Base-by-base conservation (phyloP, 2,888 invertebrate species). In the Acronicta aceris region DNA sequence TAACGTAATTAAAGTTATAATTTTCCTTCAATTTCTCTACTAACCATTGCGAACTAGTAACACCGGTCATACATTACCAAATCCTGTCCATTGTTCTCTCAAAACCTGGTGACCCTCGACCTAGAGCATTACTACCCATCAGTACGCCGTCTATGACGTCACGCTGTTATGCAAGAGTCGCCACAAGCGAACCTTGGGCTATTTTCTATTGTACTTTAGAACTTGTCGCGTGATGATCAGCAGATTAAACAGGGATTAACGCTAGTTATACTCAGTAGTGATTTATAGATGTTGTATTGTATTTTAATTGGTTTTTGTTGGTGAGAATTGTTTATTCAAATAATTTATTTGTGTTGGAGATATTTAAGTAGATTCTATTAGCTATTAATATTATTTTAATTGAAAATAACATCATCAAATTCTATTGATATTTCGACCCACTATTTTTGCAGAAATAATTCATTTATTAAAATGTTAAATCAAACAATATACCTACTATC, bases 171-270 rank as follows among this genome's bases (percentile, higher is more conserved):
- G 89, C 89, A 90, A 90, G 85, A 83, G 84, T 86, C 76, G 76
- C 78, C 76, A 68, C 73, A 81, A 71, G 48, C 59, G 74, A 84
- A 85, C 93, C 93, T 93, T 94, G 93, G 85, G 84, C 92, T 90
- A 90, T 88, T 89, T 93, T 88, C 90, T 91, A 92, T 93, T 92
- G 92, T 92, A 81, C 80, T 76, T 84, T 49, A 49, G 57, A 68
- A 70, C 47, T 54, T 70, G 74, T 70, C 74, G 57, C 81, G 81
- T 87, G 86, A 83, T 84, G 78, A 83, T 82, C 78, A 59, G 52
- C 27, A 67, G 71, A 81, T 80, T 73, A 78, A 65, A 43, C 47
- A 4, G 12, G 55, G 55, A 69, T 69, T 67, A 69, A 60, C 60
- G 61, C n/a, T 46, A 41, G 66, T 71, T 71, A 71, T 72, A 63